phyloP scores from a whole-genome alignment of 1,140 invertebrate genomes.

The Cotesia typhae region DNA sequence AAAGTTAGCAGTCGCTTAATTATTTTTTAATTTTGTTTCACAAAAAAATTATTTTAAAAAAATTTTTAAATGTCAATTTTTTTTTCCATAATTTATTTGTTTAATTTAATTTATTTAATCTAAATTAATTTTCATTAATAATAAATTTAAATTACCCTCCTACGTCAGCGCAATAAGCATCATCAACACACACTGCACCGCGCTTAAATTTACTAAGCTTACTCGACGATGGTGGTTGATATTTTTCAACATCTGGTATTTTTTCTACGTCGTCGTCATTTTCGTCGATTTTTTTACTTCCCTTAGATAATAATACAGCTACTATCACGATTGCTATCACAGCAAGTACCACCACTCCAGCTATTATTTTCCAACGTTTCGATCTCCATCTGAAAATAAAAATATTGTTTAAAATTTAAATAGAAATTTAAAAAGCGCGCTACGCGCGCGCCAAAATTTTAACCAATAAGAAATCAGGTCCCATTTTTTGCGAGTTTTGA shows the following conservation, averaged over 20 bases:
- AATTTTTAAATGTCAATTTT: no score
- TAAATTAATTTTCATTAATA: background rate
- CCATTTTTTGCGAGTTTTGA: no score
- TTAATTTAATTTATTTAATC: no score
- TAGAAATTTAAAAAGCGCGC: no score
- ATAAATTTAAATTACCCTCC: slow-evolving; percentile 70
- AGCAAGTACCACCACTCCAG: slow-evolving; percentile 30
- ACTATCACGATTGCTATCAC: slow-evolving; percentile 45
- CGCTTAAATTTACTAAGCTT: slow-evolving; percentile 68
- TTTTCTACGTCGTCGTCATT: slow-evolving; percentile 34
- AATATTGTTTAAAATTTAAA: background rate
- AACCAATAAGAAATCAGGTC: no score
- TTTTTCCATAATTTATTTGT: no score
- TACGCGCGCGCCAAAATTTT: no score
- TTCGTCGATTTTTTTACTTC: slow-evolving; percentile 16
- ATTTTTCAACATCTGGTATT: slow-evolving; percentile 62
- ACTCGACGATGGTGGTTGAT: slow-evolving; percentile 66
- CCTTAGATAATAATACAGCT: slow-evolving; percentile 25
- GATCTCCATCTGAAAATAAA: slow-evolving; percentile 47
- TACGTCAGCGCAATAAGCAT: slow-evolving; percentile 76
- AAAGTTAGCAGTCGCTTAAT: no score
- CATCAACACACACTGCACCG: slow-evolving; percentile 81
- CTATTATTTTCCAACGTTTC: slow-evolving; percentile 41
- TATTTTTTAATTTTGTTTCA: no score
- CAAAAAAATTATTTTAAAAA: no score